Evolutionary conservation across 2,797 vertebrate genomes (phyloP), one percentile per base, ranked within the genome.

Genomic region (Echiichthys vipera): DNA sequence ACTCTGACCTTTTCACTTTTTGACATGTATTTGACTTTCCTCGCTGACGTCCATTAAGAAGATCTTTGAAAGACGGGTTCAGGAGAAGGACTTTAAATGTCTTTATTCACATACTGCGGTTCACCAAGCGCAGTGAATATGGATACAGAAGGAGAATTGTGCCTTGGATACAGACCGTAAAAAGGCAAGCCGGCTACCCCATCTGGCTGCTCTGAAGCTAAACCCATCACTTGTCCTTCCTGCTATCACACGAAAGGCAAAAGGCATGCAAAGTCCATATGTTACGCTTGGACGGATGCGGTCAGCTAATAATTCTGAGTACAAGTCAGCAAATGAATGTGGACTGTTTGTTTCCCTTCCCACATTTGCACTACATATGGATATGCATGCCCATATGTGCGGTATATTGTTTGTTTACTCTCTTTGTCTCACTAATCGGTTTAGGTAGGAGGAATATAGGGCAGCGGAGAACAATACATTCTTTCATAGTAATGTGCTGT

Each of bases 231-330:
- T 84, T 71, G 80, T 86, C 80, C 73, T 84, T 67, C 78, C 74
- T 77, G 76, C 76, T 61, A 63, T 74, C 54, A 39, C 39, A 68
- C 14, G 20, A 45, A 71, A 85, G 56, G 62, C 80, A 79, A 70
- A 63, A 85, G 40, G 79, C 80, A 58, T 86, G 74, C 71, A 78
- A 74, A 65, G 78, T 71, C 87, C 84, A 77, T 83, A 88, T 89
- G 86, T 81, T 66, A 14, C 45, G 40, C 79, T 57, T 72, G 74
- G 73, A 81, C 3, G 9, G 61, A 59, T 25, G 58, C 58, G 69
- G 55, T 49, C 30, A 10, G 42, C 67, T 68, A 36, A 45, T 75
- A 47, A 76, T 46, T 69, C 57, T 27, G 74, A 75, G 42, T 13
- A 53, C 36, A 75, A 43, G 34, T 72, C 49, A 57, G 62, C 32